Base-by-base conservation (phyloP, 2,113 vertebrate species). In the Paracanthobrama guichenoti region DNA sequence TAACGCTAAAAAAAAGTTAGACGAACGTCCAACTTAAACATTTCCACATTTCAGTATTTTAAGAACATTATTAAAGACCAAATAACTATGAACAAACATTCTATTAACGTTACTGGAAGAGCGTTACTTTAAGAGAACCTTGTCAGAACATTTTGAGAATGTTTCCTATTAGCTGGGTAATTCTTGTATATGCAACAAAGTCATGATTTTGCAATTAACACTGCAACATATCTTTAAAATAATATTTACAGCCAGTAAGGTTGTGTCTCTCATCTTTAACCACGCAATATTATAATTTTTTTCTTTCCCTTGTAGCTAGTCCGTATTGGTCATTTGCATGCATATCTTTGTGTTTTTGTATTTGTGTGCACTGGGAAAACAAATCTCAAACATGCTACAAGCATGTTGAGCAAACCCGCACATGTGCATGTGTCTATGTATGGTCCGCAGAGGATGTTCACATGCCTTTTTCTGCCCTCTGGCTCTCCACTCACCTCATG, bases 401-500 rank as follows among this genome's bases (percentile, higher is more conserved):
- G 71, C 64, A 39, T 73, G 35, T 73, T 53, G 11, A 12, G 60
- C 42, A 53, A 44, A 72, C 12, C 42, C 53, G 2, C 16, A 82
- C 62, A 76, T 20, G 24, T 28, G 24, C 46, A 50, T 50, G 78
- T 31, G 42, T 66, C 39, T 64, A 28, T 72, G 80, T 80, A 35
- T 67, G 46, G 12, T 55, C 42, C 24, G 8, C 72, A 76, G 35
- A 64, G 42, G 14, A 39, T 20, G 53, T n/a, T 57, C 69, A 48
- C 59, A 7, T 80, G 14, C 11, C 44, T 85, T 64, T 76, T 48
- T 59, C 39, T 86, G 62, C 24, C 50, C 74, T 72, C 24, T 78
- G 73, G 80, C 62, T 59, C 42, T 71, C 6, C 35, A 72, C 73
- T 86, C 80, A 86, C 85, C 85, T 86, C 85, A 72, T 42, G 74